Percentiles rank a stretch among this genome's conserved stretches.
phyloP scores from a whole-genome alignment of 2,888 invertebrate genomes.

The Eristalis intricaria region DNA sequence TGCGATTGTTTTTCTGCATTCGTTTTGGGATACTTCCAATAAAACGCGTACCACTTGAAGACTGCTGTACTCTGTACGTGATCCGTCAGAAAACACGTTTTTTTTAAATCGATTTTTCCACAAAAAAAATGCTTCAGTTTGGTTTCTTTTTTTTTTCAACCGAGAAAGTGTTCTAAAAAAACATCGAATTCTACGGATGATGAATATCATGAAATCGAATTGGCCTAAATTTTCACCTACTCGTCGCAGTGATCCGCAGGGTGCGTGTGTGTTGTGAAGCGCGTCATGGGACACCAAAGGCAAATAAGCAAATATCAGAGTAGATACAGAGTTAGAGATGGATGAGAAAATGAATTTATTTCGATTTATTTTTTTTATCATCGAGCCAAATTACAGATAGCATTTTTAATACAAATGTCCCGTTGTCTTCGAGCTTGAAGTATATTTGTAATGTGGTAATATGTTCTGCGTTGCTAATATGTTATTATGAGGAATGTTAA shows the following conservation, averaged over 20 bases:
- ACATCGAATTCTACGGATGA: background rate
- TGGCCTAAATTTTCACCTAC: slow-evolving; percentile 7
- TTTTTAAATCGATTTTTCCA: background rate
- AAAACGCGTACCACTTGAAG: background rate
- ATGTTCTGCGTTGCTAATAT: background rate
- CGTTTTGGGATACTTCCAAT: slow-evolving; percentile 35
- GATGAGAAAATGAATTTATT: background rate
- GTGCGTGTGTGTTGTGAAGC: background rate
- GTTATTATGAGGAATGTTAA: background rate
- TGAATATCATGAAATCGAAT: slow-evolving; percentile 6
- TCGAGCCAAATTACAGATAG: background rate
- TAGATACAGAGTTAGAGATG: background rate
- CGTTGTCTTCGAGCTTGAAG: background rate
- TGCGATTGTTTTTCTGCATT: background rate
- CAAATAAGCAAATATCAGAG: slow-evolving; percentile 5
- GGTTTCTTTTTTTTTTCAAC: background rate
- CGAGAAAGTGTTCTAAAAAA: background rate
- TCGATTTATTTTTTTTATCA: background rate
- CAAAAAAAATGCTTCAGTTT: background rate
- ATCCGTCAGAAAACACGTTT: slow-evolving; percentile 21
- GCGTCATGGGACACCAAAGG: background rate
- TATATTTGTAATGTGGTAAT: background rate
- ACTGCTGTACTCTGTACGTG: slow-evolving; percentile 16
- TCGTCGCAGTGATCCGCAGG: too few relatives aligned
- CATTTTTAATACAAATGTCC: too few relatives aligned